A percentile compares a stretch with the other conserved stretches of the same genome.
Evolutionary conservation across 2,888 invertebrate genomes (phyloP).

Genomic region (Atethmia centrago): DNA sequence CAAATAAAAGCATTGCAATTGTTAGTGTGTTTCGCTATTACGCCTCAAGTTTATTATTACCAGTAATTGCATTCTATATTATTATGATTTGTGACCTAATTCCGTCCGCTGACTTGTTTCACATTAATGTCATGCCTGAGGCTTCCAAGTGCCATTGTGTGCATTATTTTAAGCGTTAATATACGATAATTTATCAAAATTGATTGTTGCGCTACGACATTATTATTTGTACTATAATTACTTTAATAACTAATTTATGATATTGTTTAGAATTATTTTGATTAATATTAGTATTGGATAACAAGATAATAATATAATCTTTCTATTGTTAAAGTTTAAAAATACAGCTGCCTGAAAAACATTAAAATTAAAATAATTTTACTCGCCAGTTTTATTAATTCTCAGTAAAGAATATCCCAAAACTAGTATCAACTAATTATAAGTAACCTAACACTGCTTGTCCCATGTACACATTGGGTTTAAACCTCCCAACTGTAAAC

Average conservation of each 20-base stretch:
- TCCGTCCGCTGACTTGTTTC: conserved; percentile 40
- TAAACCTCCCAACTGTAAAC: conserved; percentile 42
- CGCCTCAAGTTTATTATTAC: conserved; percentile 23
- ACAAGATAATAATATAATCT: neutral
- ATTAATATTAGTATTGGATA: neutral
- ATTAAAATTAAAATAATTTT: neutral
- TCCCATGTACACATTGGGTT: conserved; percentile 25
- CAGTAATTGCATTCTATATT: conserved; percentile 44
- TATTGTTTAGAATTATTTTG: neutral
- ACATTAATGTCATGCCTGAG: conserved; percentile 52
- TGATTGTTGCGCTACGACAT: conserved; percentile 16
- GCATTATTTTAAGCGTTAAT: conserved; percentile 49
- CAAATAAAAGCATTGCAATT: too few species aligned
- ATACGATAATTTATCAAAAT: conserved; percentile 42
- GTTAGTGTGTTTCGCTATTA: too few species aligned
- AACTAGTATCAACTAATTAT: conserved; percentile 11
- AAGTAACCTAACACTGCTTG: conserved; percentile 13
- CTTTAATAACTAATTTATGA: conserved; percentile 37
- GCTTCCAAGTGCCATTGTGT: conserved; percentile 49
- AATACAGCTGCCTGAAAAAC: neutral
- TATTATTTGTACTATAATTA: conserved; percentile 40
- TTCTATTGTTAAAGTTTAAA: neutral
- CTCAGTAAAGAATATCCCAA: neutral
- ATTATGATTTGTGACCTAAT: conserved; percentile 51
- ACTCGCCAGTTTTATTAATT: neutral